Conservation (phyloP, 2,888 invertebrate genomes). For the Limenitis camilla region DNA sequence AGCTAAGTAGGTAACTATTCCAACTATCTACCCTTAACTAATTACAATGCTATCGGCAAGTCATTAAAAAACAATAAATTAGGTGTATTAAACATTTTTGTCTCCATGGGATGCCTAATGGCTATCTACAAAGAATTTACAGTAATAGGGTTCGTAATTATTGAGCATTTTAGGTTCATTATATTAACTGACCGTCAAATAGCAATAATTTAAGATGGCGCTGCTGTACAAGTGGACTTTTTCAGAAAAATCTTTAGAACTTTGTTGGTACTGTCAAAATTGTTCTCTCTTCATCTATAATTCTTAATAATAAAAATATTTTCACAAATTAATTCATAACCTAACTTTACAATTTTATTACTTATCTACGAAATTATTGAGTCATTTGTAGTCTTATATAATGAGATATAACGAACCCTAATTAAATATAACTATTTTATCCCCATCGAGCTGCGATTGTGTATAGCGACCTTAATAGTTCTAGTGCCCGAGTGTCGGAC, state of each 20-base stretch:
- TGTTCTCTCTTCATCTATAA: background rate
- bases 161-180: no score
- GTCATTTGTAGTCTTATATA: conserved; percentile 6
- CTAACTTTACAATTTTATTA: conserved; percentile 5
- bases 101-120: no score
- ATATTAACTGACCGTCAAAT: no score
- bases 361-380: conserved; percentile 1
- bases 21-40: conserved; percentile 12
- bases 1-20: conserved; percentile 22
- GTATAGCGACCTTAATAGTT: conserved; percentile 87
- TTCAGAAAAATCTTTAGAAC: no score
- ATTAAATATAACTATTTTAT: conserved; percentile 33
- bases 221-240: no score
- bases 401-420: conserved; percentile 34
- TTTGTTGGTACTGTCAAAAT: background rate
- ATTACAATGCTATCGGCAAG: conserved; percentile 25
- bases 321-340: conserved; percentile 1
- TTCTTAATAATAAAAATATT: background rate
- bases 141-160: no score
- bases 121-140: no score
- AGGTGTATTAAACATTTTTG: no score
- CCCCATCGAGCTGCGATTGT: conserved; percentile 90
- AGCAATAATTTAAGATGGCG: no score
- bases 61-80: conserved; percentile 25
- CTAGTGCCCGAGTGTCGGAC: conserved; percentile 86